phyloP scores from a whole-genome alignment of 2,888 invertebrate species.

The Caradrina clavipalpis region DNA sequence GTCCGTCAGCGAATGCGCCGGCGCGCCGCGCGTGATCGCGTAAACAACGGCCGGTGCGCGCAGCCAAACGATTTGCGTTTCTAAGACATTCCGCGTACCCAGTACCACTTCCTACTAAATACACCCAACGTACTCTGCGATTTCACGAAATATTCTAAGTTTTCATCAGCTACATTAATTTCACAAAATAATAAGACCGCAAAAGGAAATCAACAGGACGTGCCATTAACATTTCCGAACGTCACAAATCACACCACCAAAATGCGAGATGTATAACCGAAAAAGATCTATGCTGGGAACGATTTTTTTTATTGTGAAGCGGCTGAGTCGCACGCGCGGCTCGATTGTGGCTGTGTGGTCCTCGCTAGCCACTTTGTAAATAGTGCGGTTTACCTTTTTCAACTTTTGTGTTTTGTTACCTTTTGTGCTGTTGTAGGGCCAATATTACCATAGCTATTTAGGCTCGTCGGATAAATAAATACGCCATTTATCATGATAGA shows the following conservation, averaged over 20 bases:
- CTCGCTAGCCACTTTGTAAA: constrained; percentile 91
- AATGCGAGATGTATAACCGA: constrained; percentile 90
- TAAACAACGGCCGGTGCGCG: constrained; percentile 81
- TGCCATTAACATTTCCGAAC: constrained; percentile 89
- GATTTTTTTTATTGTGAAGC: constrained; percentile 85
- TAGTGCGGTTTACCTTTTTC: constrained; percentile 91
- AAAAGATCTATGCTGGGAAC: constrained; percentile 89
- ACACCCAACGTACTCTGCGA: constrained; percentile 17
- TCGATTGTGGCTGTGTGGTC: constrained; percentile 91
- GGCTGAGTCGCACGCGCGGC: constrained; percentile 90
- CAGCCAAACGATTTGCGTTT: constrained; percentile 82
- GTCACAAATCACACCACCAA: constrained; percentile 91
- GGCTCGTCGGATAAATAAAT: constrained; percentile 91
- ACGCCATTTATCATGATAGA: constrained; percentile 91
- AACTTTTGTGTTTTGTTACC: constrained; percentile 91
- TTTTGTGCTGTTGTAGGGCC: constrained; percentile 91
- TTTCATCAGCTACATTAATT: constrained; percentile 45
- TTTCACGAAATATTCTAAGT: constrained; percentile 17
- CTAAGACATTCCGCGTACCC: constrained; percentile 74
- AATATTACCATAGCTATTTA: constrained; percentile 91
- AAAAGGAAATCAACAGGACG: constrained; percentile 83
- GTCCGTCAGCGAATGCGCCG: constrained; percentile 79
- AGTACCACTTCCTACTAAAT: constrained; percentile 61
- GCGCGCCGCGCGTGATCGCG: constrained; percentile 70
- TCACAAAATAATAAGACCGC: constrained; percentile 60